Base-by-base conservation (phyloP, 2,113 vertebrate genomes). In the Castor canadensis region DNA sequence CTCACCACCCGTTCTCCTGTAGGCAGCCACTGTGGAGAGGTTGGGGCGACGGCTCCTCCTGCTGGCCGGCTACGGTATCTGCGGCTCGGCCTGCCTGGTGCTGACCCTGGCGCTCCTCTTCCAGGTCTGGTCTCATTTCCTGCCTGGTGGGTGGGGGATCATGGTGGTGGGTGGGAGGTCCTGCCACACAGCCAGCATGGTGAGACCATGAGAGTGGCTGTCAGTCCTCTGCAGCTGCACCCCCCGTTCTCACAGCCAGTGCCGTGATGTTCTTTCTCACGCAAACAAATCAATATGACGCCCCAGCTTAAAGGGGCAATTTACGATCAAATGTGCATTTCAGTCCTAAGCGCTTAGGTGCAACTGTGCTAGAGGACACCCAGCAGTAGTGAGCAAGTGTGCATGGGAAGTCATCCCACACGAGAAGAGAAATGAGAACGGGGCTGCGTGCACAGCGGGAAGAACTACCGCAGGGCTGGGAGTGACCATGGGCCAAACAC, bases 1-100 rank as follows among this genome's bases (percentile, higher is more conserved):
- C 38, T 79, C 13, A 12, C 22, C 0, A 1, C 1, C 24, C 28
- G 0, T 40, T 73, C 52, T 82, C 40, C 87, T 24, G 0, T 96
- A 99, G 99, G 98, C 99, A 0, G 97, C 98, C 91, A 95, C 98
- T 1, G 98, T 99, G 66, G 98, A 99, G 95, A 98, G 98, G 26
- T 95, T 98, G 28, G 99, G 99, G 0, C 97, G 99, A 47, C 96
- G 96, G 80, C 73, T 97, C 40, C 98, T 99, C 64, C 98, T 99
- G 89, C 98, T 99, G 95, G 86, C 96, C 12, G 98, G 99, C 1
- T 99, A 98, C 12, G 98, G 97, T 40, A 97, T 98, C 96, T 99
- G 99, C 95, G 98, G 98, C 69, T 97, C 4, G 0, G 97, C 98
- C 77, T 99, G 99, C 93, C 89, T 98, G 45, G 83, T 98, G 54